Evolutionary conservation across 2,113 vertebrate species (phyloP).

Genomic region (Syrmaticus mikado): DNA sequence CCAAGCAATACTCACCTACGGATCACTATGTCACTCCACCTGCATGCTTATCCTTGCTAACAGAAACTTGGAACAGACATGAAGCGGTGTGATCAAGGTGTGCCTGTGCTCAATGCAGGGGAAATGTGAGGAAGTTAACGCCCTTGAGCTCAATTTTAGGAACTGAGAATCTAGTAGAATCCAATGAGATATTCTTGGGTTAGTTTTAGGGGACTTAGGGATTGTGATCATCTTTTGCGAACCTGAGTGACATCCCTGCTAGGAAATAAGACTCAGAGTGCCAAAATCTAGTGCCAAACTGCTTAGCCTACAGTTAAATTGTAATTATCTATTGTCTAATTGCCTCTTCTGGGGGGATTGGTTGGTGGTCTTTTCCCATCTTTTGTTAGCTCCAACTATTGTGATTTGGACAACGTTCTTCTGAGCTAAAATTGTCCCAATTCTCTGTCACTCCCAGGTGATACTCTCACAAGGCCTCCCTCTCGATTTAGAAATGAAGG

Average conservation of each 20-base stretch:
- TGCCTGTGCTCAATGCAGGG: not conserved
- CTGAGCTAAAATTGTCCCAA: not conserved
- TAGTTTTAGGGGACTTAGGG: not conserved
- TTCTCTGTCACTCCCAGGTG: slow-evolving; percentile 37
- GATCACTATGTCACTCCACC: too few species aligned
- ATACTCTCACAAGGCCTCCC: slow-evolving; percentile 46
- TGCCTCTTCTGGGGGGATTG: not conserved
- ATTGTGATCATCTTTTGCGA: not conserved
- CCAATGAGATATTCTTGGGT: not conserved
- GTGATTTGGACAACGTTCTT: not conserved
- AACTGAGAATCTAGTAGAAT: not conserved
- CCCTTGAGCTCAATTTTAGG: not conserved
- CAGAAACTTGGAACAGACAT: not conserved
- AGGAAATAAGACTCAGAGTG: not conserved
- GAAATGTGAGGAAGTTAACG: not conserved
- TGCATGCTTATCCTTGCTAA: not conserved
- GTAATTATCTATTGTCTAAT: not conserved
- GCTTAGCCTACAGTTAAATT: not conserved
- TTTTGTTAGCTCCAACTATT: not conserved
- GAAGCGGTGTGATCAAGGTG: not conserved
- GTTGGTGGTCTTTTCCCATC: not conserved
- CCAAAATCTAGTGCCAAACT: not conserved
- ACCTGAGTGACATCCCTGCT: not conserved
- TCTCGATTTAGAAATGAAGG: slow-evolving; percentile 65
- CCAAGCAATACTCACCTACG: not conserved